Evolutionary conservation across 1,140 invertebrate species (phyloP).

Genomic region (Dryas iulia): DNA sequence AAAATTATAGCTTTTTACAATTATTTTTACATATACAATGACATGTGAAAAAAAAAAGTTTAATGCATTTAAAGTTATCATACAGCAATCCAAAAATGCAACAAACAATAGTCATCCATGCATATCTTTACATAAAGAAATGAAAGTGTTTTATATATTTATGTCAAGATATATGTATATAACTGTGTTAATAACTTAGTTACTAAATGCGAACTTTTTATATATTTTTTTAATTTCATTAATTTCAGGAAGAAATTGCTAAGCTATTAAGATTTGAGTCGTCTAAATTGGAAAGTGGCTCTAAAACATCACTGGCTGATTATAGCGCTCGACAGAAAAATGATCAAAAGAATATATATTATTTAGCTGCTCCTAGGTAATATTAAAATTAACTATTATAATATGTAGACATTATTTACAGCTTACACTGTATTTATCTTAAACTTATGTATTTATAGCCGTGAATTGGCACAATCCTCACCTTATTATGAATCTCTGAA

Average conservation of each 20-base stretch:
- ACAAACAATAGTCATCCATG: no score
- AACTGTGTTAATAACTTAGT: no score
- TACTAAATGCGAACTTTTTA: no score
- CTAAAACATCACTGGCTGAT: constrained; percentile 90
- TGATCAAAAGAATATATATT: constrained; percentile 94
- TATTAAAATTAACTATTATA: neutral
- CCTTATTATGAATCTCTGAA: constrained; percentile 97
- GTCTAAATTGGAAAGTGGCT: constrained; percentile 87
- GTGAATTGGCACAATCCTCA: constrained; percentile 93
- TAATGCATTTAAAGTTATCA: no score
- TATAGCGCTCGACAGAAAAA: constrained; percentile 90
- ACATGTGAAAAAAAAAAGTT: no score
- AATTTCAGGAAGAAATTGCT: constrained; percentile 91
- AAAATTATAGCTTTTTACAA: no score
- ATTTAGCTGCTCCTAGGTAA: constrained; percentile 95
- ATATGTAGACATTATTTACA: neutral
- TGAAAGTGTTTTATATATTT: no score
- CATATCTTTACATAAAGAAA: no score
- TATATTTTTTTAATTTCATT: constrained; percentile 17
- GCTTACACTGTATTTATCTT: neutral
- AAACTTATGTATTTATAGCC: constrained; percentile 81
- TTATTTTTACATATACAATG: no score
- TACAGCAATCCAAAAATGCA: no score
- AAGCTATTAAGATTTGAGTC: constrained; percentile 96
- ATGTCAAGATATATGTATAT: no score